Percentiles rank a stretch among this genome's conserved stretches.
These are phyloP conservation scores for Trachythela sp. DNA, from an alignment of 64 coral and sea anemone genomes.

Conservation along the genomic window DNA sequence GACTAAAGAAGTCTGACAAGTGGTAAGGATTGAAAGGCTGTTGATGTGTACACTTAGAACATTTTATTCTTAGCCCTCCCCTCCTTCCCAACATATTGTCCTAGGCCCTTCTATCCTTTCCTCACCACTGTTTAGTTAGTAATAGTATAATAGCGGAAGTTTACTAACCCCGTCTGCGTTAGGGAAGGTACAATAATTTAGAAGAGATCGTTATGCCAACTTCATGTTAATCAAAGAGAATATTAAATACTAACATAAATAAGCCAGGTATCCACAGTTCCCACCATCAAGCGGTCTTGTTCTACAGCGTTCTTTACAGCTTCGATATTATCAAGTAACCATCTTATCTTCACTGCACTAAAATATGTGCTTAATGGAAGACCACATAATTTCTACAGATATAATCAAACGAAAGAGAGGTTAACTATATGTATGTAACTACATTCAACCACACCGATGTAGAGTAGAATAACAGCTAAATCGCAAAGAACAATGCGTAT, in stretches of 20 bases:
- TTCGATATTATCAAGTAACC: constrained; percentile 83
- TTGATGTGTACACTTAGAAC: no score
- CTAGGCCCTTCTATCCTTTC: no score
- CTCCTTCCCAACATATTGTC: no score
- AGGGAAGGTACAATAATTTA: no score
- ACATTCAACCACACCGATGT: background rate
- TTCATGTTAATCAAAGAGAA: background rate
- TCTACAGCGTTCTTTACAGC: constrained; percentile 65
- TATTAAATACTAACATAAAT: constrained; percentile 60
- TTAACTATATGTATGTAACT: background rate
- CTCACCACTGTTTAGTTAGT: no score
- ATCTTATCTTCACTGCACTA: constrained; percentile 93
- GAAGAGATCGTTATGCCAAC: background rate
- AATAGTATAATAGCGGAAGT: no score
- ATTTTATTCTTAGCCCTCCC: no score
- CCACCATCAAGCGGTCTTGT: constrained; percentile 77
- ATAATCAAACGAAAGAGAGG: background rate
- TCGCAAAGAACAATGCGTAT: no score
- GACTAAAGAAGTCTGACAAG: no score
- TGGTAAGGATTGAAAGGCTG: no score
- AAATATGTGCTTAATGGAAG: constrained; percentile 98
- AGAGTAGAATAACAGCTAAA: no score
- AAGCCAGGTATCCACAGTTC: constrained; percentile 91
- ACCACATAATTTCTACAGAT: constrained; percentile 78
- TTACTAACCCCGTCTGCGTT: no score